phyloP scores from a whole-genome alignment of 2,113 vertebrate species.

The Microtus richardsoni region DNA sequence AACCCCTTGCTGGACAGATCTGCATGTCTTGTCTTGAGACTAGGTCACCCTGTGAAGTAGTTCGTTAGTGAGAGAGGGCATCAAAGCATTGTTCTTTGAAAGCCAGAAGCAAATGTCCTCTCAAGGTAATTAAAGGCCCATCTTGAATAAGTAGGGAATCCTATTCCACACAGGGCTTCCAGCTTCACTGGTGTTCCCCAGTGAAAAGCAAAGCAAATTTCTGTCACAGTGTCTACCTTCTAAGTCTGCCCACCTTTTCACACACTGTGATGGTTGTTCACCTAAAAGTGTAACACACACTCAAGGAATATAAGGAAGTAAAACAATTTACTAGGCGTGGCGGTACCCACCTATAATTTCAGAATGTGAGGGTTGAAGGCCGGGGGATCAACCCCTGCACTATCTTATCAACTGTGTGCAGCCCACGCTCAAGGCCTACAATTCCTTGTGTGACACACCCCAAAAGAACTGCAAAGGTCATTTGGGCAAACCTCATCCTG shows the following conservation, averaged over 20 bases:
- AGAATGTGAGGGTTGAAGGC: not conserved
- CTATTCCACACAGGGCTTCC: not conserved
- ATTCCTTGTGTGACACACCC: not conserved
- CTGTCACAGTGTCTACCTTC: not conserved
- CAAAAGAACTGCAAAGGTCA: not conserved
- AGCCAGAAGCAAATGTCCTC: not conserved
- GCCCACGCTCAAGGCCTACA: not conserved
- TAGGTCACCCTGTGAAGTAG: not conserved
- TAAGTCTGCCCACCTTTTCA: not conserved
- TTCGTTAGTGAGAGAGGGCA: not conserved
- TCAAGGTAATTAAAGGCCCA: not conserved
- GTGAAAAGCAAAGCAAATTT: not conserved
- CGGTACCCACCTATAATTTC: no score
- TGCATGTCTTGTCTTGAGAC: not conserved
- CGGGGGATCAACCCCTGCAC: not conserved
- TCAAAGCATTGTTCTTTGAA: not conserved
- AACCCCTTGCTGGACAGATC: not conserved
- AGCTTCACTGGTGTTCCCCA: not conserved
- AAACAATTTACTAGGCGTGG: not conserved
- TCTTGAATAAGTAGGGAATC: not conserved
- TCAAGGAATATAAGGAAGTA: not conserved
- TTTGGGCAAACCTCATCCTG: not conserved
- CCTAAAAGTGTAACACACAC: not conserved
- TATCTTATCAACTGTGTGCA: not conserved
- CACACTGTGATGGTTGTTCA: not conserved